These are phyloP conservation scores for Artibeus jamaicensis DNA, from an alignment of 2,797 vertebrate species.

Conservation along the genomic window DNA sequence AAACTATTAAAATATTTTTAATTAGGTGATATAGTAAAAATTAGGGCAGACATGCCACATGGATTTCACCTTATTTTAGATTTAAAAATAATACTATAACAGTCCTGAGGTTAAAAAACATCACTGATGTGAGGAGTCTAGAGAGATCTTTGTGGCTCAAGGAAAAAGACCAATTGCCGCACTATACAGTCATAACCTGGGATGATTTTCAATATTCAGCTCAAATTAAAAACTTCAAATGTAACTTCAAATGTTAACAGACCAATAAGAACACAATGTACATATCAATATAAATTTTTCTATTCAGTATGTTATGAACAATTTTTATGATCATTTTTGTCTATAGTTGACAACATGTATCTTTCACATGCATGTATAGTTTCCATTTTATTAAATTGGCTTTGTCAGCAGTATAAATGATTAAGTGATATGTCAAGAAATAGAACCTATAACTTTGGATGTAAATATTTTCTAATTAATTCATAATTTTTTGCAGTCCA, in stretches of 20 bases:
- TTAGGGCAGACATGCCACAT: neutral
- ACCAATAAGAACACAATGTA: neutral
- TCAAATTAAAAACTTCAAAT: neutral
- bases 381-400: neutral
- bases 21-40: neutral
- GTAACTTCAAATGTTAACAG: neutral
- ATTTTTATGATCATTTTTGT: neutral
- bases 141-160: neutral
- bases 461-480: neutral
- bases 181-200: neutral
- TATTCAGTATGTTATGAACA: neutral
- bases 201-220: neutral
- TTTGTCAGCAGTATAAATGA: neutral
- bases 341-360: neutral
- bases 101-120: neutral
- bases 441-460: neutral
- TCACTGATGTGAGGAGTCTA: neutral
- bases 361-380: neutral
- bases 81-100: neutral
- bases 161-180: neutral
- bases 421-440: neutral
- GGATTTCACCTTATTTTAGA: conserved; percentile 6
- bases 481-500: neutral
- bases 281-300: neutral
- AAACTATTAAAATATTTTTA: neutral